Conservation (phyloP, 2,888 invertebrate species). For the Tromatobia lineatoria region DNA sequence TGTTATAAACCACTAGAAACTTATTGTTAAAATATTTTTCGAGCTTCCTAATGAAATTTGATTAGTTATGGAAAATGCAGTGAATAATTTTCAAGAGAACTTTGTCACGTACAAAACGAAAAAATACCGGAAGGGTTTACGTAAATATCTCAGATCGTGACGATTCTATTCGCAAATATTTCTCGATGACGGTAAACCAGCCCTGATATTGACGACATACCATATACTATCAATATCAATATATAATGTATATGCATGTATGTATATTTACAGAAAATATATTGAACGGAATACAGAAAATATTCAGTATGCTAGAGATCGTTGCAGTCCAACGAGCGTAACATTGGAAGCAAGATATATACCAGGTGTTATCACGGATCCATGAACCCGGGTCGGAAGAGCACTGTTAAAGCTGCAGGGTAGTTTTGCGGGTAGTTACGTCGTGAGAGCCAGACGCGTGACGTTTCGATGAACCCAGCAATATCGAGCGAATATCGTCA, state of each 20-base stretch:
- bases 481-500: constrained; percentile 29
- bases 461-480: constrained; percentile 18
- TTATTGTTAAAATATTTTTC: too few relatives aligned
- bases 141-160: not conserved
- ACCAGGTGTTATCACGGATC: constrained; percentile 8
- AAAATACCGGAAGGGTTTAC: not conserved
- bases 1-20: too few relatives aligned
- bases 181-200: not conserved
- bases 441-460: constrained; percentile 10
- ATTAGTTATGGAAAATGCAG: too few relatives aligned
- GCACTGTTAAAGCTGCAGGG: not conserved
- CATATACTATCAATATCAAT: not conserved
- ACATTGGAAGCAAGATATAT: constrained; percentile 16
- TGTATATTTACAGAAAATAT: not conserved
- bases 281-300: constrained; percentile 19
- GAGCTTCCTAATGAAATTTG: too few relatives aligned
- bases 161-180: constrained; percentile 9
- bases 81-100: too few relatives aligned
- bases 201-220: constrained; percentile 6
- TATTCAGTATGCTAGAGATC: constrained; percentile 31
- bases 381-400: constrained; percentile 15
- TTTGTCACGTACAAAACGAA: not conserved
- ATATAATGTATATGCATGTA: not conserved
- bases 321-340: not conserved
- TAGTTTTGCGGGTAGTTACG: constrained; percentile 30